Conservation (phyloP, 2,888 invertebrate genomes). For the Brachynemurus nebulosus region DNA sequence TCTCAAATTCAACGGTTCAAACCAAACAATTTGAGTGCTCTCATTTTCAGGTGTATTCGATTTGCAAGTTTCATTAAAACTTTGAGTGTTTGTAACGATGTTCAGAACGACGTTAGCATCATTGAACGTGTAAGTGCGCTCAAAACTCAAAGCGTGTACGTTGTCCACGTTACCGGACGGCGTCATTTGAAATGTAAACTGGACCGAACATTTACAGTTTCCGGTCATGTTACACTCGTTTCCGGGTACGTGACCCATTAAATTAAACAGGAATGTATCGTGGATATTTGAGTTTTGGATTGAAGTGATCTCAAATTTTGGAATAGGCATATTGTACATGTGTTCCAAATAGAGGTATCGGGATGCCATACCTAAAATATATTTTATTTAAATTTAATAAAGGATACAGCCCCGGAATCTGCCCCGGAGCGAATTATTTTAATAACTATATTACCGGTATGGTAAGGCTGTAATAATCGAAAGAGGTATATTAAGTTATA, state of each 20-base stretch:
- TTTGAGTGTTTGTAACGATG: neutral
- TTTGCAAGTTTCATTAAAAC: neutral
- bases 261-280: neutral
- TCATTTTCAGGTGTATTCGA: neutral
- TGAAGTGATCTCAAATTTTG: neutral
- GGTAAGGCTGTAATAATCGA: too few relatives aligned
- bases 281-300: neutral
- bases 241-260: neutral
- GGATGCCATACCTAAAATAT: neutral
- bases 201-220: neutral
- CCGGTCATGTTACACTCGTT: neutral
- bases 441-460: too few relatives aligned
- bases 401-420: neutral
- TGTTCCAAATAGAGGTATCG: neutral
- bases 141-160: neutral
- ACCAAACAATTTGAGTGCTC: neutral
- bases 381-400: neutral
- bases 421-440: too few relatives aligned
- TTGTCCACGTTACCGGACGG: neutral
- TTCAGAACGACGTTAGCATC: neutral
- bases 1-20: neutral
- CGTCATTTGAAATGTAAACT: neutral
- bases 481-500: too few relatives aligned
- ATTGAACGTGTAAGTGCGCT: neutral
- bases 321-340: neutral